These are phyloP conservation scores for Mylabris phalerata DNA, from an alignment of 1,140 invertebrate species.

Conservation along the genomic window DNA sequence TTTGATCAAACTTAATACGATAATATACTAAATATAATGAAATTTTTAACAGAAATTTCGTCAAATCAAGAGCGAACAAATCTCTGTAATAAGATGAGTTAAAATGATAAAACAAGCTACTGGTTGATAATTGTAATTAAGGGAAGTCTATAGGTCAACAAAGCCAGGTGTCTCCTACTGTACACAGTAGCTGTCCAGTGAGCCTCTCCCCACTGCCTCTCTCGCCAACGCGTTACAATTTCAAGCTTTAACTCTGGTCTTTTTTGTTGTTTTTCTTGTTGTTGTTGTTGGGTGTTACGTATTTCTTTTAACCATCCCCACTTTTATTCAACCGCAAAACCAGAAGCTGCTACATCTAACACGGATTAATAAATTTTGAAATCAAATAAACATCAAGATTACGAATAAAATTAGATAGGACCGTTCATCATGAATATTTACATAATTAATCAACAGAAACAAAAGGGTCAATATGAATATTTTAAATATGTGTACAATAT, in stretches of 20 bases:
- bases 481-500: neutral
- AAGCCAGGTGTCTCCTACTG: conserved; percentile 28
- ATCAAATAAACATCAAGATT: neutral
- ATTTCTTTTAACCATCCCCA: conserved; percentile 4
- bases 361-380: conserved; percentile 12
- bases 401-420: neutral
- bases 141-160: conserved; percentile 31
- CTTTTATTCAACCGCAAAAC: neutral
- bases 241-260: conserved; percentile 10
- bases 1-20: too few species aligned
- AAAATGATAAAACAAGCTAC: conserved; percentile 28
- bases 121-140: conserved; percentile 35
- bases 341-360: conserved; percentile 13
- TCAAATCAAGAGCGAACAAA: neutral
- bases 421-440: neutral
- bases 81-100: conserved; percentile 20
- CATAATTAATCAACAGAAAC: neutral
- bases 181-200: conserved; percentile 25
- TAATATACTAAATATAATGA: too few species aligned
- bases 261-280: conserved; percentile 12
- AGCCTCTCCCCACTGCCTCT: conserved; percentile 8
- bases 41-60: too few species aligned
- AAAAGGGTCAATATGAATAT: neutral
- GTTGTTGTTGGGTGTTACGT: conserved; percentile 3
- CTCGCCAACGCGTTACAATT: conserved; percentile 12